These are phyloP conservation scores for Drosophila obscura DNA, from an alignment of 1,140 invertebrate species.

Conservation along the genomic window DNA sequence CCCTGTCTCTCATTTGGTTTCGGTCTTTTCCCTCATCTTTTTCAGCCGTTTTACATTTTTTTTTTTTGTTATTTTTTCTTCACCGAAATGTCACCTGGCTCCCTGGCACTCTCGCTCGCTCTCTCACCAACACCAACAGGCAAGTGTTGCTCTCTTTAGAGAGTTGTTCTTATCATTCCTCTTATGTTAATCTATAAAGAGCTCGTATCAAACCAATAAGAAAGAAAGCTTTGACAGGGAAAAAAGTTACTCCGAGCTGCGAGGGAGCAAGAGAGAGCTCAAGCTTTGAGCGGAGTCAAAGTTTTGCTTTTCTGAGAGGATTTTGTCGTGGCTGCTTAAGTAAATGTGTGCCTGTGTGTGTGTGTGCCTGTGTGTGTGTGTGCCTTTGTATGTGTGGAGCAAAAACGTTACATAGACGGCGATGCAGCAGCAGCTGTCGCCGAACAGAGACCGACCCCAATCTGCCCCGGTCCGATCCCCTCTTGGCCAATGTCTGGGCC, in stretches of 20 bases:
- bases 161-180: slow-evolving; percentile 21
- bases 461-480: slow-evolving; percentile 21
- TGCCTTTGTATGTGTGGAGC: slow-evolving; percentile 12
- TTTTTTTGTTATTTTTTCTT: slow-evolving; percentile 34
- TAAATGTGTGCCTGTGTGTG: slow-evolving; percentile 7
- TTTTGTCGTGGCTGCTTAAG: neutral
- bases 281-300: slow-evolving; percentile 32
- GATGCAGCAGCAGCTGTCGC: slow-evolving; percentile 40
- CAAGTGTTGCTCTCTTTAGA: slow-evolving; percentile 16
- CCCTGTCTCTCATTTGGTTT: slow-evolving; percentile 14
- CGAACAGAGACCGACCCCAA: slow-evolving; percentile 27
- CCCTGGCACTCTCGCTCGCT: slow-evolving; percentile 20
- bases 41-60: slow-evolving; percentile 16
- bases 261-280: slow-evolving; percentile 26
- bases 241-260: slow-evolving; percentile 23
- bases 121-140: slow-evolving; percentile 15
- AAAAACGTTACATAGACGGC: slow-evolving; percentile 43
- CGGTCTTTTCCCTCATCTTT: slow-evolving; percentile 22
- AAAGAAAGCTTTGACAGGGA: slow-evolving; percentile 41
- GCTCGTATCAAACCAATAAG: slow-evolving; percentile 50
- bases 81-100: slow-evolving; percentile 47
- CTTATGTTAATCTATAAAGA: slow-evolving; percentile 25
- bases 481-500: slow-evolving; percentile 27
- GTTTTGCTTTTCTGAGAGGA: slow-evolving; percentile 32
- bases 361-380: slow-evolving; percentile 9